Percentiles rank a stretch among this genome's conserved stretches.
Evolutionary conservation across 2,888 invertebrate genomes (phyloP).

Genomic region (Drosophila mercatorum): DNA sequence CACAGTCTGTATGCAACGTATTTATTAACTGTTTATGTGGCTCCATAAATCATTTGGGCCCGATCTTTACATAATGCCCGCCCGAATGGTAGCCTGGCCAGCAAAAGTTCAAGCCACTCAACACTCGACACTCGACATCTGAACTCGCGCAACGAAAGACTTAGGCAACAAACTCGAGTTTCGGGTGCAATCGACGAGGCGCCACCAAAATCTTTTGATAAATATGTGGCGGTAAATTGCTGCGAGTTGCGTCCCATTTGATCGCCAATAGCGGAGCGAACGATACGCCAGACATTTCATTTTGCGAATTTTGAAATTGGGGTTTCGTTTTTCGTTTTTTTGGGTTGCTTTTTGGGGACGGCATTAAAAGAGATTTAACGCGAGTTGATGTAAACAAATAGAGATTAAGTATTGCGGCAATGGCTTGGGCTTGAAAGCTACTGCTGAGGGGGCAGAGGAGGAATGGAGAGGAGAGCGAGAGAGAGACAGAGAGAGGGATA

Average conservation of each 20-base stretch:
- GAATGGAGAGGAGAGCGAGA: no score
- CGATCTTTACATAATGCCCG: slow-evolving; percentile 54
- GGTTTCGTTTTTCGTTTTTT: background rate
- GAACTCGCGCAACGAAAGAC: slow-evolving; percentile 31
- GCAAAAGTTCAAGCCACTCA: slow-evolving; percentile 47
- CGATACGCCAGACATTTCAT: slow-evolving; percentile 8
- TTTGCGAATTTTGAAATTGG: slow-evolving; percentile 10
- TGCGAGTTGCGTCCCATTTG: slow-evolving; percentile 6
- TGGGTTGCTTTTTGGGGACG: background rate
- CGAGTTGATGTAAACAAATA: background rate
- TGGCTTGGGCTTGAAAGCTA: background rate
- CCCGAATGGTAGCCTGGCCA: slow-evolving; percentile 44
- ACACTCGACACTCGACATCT: slow-evolving; percentile 28
- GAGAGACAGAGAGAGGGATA: no score
- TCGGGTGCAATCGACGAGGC: slow-evolving; percentile 18
- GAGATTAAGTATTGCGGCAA: slow-evolving; percentile 3
- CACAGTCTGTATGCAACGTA: slow-evolving; percentile 49
- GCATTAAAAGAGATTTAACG: background rate
- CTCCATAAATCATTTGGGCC: slow-evolving; percentile 56
- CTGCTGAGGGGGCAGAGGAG: background rate
- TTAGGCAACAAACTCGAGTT: slow-evolving; percentile 44
- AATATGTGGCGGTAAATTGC: slow-evolving; percentile 52
- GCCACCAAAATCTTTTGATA: slow-evolving; percentile 43
- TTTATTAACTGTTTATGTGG: slow-evolving; percentile 64
- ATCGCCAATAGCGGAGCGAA: slow-evolving; percentile 9